Conservation (phyloP, 2,113 vertebrate genomes). For the Limanda limanda region DNA sequence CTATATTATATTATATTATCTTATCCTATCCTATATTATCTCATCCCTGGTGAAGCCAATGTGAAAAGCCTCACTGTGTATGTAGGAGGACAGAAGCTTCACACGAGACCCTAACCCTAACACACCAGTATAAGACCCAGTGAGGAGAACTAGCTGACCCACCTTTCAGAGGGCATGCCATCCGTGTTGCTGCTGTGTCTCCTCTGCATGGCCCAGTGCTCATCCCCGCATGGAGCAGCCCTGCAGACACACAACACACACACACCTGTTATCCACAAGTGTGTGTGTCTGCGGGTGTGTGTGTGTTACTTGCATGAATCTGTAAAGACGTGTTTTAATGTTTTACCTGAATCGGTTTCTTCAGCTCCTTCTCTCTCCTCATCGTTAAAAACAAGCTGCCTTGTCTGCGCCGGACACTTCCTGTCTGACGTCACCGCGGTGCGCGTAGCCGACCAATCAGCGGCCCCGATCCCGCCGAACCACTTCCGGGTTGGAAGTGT, state of each 20-base stretch:
- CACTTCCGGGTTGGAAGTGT: slow-evolving; percentile 59
- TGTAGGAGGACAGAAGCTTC: not conserved
- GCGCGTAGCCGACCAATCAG: slow-evolving; percentile 56
- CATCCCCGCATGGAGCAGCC: slow-evolving; percentile 83
- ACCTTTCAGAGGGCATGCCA: slow-evolving; percentile 93
- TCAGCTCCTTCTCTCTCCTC: not conserved
- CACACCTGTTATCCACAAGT: not conserved
- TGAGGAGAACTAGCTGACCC: slow-evolving; percentile 9
- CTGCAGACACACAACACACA: slow-evolving; percentile 45
- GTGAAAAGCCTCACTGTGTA: not conserved
- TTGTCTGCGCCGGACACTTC: slow-evolving; percentile 34
- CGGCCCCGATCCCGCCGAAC: not conserved
- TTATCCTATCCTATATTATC: too few relatives aligned
- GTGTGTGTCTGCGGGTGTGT: too few relatives aligned
- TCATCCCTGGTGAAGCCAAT: not conserved
- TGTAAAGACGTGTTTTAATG: too few relatives aligned
- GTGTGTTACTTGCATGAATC: not conserved
- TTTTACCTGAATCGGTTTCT: slow-evolving; percentile 53
- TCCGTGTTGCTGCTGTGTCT: slow-evolving; percentile 99
- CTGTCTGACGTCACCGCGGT: slow-evolving; percentile 39
- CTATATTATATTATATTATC: too few relatives aligned
- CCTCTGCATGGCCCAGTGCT: slow-evolving; percentile 95
- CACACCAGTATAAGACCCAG: not conserved
- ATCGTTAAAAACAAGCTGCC: slow-evolving; percentile 8
- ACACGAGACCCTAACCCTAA: too few relatives aligned